A percentile compares a stretch with the other conserved stretches of the same genome.
Evolutionary conservation across 2,113 vertebrate genomes (phyloP).

Genomic region (Tringa solitaria): DNA sequence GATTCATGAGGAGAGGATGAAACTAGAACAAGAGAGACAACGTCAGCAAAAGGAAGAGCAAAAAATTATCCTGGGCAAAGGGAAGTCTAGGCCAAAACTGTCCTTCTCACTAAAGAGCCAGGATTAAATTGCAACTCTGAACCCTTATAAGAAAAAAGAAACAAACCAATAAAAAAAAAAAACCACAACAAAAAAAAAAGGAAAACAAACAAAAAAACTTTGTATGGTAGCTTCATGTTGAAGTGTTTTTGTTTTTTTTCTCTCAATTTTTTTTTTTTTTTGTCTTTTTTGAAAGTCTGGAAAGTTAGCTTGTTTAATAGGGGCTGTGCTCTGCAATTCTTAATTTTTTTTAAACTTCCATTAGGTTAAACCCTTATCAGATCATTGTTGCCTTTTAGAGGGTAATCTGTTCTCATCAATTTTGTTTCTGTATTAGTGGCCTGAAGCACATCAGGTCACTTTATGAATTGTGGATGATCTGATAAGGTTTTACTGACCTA

Average conservation of each 20-base stretch:
- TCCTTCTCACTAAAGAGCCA: constrained; percentile 96
- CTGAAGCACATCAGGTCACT: constrained; percentile 64
- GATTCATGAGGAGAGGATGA: constrained; percentile 99
- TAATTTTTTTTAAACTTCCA: constrained; percentile 37
- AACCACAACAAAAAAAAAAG: neutral
- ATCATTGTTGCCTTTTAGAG: constrained; percentile 70
- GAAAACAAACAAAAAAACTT: constrained; percentile 67
- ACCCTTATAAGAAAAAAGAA: constrained; percentile 73
- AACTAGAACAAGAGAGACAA: constrained; percentile 99
- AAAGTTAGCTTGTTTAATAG: constrained; percentile 84
- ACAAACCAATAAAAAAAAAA: neutral
- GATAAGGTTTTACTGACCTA: constrained; percentile 77
- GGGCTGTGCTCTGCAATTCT: constrained; percentile 84
- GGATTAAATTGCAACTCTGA: constrained; percentile 84
- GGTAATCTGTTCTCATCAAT: constrained; percentile 57
- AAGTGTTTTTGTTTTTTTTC: constrained; percentile 77
- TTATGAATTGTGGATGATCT: constrained; percentile 68
- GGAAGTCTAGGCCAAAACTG: constrained; percentile 97
- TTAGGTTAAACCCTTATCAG: constrained; percentile 79
- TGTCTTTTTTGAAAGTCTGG: constrained; percentile 76
- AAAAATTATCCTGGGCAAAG: constrained; percentile 99
- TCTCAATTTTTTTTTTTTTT: neutral
- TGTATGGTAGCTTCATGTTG: constrained; percentile 95
- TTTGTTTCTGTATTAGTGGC: constrained; percentile 60
- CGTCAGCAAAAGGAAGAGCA: constrained; percentile 99